Evolutionary conservation across 2,113 vertebrate genomes (phyloP).

Genomic region (Puntigrus tetrazona): DNA sequence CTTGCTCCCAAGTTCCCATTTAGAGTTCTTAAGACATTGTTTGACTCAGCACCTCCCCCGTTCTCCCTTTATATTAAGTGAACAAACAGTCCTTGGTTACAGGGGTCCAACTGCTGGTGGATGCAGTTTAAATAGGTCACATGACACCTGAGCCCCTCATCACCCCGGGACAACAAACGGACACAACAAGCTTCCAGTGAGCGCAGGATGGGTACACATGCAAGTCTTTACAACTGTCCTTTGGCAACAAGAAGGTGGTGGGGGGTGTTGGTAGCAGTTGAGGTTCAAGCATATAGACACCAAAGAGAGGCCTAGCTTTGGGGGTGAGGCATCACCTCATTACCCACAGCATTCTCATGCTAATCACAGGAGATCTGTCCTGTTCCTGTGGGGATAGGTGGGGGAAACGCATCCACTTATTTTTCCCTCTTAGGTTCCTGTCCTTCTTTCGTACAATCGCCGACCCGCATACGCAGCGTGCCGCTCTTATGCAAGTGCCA

Average conservation of each 20-base stretch:
- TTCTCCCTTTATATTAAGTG: neutral
- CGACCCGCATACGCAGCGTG: slow-evolving; percentile 83
- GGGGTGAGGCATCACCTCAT: neutral
- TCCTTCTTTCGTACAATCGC: slow-evolving; percentile 72
- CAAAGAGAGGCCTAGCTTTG: neutral
- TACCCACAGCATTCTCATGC: slow-evolving; percentile 28
- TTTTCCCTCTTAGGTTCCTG: slow-evolving; percentile 53
- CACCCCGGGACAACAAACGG: neutral
- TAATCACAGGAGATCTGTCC: slow-evolving; percentile 19
- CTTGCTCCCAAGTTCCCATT: neutral
- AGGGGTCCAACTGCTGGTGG: slow-evolving; percentile 3
- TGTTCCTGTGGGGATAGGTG: neutral
- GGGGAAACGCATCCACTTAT: slow-evolving; percentile 12
- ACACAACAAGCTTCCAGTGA: neutral
- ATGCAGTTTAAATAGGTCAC: neutral
- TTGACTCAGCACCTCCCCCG: neutral
- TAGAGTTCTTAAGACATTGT: neutral
- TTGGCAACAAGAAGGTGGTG: slow-evolving; percentile 35
- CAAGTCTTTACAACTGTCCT: slow-evolving; percentile 28
- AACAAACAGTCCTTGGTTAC: neutral
- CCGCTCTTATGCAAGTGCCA: slow-evolving; percentile 95
- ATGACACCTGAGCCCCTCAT: slow-evolving; percentile 7
- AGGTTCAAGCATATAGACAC: slow-evolving; percentile 36
- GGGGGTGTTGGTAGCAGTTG: slow-evolving; percentile 21
- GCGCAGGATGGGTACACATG: slow-evolving; percentile 4